phyloP scores from a whole-genome alignment of 2,797 vertebrate species.

The Enteromius viviparus region DNA sequence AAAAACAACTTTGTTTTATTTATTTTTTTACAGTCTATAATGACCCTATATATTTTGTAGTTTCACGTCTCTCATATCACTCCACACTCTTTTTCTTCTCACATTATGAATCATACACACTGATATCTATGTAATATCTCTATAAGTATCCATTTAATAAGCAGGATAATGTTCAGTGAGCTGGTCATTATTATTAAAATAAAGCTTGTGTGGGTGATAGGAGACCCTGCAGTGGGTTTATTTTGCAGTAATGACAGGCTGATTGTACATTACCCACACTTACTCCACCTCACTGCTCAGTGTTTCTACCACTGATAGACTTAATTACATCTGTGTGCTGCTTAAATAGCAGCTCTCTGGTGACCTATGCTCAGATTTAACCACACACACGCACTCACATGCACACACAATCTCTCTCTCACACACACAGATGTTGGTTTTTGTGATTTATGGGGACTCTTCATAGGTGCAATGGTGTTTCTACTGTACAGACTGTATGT shows the following conservation, averaged over 20 bases:
- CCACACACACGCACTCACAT: neutral
- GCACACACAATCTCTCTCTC: too few species aligned
- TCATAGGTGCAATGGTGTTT: too few species aligned
- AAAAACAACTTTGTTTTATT: too few species aligned
- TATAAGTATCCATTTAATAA: neutral
- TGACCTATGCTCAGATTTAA: neutral
- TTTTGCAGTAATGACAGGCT: neutral
- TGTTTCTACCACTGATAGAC: constrained; percentile 18
- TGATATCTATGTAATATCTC: neutral
- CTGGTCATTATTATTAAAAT: neutral
- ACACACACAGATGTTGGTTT: neutral
- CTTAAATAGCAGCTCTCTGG: constrained; percentile 45
- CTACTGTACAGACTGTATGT: too few species aligned
- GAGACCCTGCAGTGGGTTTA: neutral
- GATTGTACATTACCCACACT: neutral
- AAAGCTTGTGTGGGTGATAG: neutral
- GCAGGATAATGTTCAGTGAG: constrained; percentile 16
- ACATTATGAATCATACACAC: neutral
- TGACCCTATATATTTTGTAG: neutral
- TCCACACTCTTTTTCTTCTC: neutral
- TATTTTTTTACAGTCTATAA: neutral
- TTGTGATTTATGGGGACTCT: too few species aligned
- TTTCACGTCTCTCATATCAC: neutral
- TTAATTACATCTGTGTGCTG: constrained; percentile 46
- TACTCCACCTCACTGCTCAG: neutral